These are phyloP conservation scores for Bothrops jararaca DNA, from an alignment of 2,113 vertebrate species.

Conservation along the genomic window DNA sequence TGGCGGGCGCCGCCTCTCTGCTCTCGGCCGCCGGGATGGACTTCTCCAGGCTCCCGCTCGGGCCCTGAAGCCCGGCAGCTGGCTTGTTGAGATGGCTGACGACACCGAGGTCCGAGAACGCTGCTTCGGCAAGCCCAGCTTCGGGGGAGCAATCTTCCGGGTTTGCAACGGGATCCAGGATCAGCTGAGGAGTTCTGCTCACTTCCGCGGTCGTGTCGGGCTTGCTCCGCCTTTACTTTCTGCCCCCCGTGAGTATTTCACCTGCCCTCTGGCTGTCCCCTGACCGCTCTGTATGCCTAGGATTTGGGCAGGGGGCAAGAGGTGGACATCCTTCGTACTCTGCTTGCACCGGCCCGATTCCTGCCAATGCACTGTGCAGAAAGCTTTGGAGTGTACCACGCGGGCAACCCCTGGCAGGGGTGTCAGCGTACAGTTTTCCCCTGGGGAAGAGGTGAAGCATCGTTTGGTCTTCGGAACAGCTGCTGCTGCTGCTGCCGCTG, in stretches of 20 bases:
- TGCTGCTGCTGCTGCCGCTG: conserved; percentile 8
- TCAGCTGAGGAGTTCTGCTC: conserved; percentile 44
- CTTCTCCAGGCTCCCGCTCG: conserved; percentile 52
- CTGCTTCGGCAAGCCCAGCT: conserved; percentile 55
- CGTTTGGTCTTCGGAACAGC: conserved; percentile 69
- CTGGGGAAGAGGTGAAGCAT: conserved; percentile 89
- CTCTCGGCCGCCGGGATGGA: conserved; percentile 35
- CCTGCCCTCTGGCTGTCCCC: conserved; percentile 71
- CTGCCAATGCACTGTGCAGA: conserved; percentile 96
- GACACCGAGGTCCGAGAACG: conserved; percentile 43
- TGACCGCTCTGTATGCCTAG: conserved; percentile 86
- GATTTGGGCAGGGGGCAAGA: conserved; percentile 87
- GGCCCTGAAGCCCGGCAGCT: conserved; percentile 56
- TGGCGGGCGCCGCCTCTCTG: conserved; percentile 17
- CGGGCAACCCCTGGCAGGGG: conserved; percentile 89
- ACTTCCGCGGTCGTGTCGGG: conserved; percentile 53
- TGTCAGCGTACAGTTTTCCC: conserved; percentile 85
- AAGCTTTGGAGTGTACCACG: conserved; percentile 96
- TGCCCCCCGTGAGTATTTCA: conserved; percentile 63
- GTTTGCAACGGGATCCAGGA: conserved; percentile 53
- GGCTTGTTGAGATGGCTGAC: conserved; percentile 50
- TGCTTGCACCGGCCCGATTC: conserved; percentile 89
- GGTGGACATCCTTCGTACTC: conserved; percentile 77
- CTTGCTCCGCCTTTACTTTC: conserved; percentile 63
- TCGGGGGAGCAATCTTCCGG: conserved; percentile 68